phyloP scores from a whole-genome alignment of 2,113 vertebrate species.

The Tetrao urogallus region DNA sequence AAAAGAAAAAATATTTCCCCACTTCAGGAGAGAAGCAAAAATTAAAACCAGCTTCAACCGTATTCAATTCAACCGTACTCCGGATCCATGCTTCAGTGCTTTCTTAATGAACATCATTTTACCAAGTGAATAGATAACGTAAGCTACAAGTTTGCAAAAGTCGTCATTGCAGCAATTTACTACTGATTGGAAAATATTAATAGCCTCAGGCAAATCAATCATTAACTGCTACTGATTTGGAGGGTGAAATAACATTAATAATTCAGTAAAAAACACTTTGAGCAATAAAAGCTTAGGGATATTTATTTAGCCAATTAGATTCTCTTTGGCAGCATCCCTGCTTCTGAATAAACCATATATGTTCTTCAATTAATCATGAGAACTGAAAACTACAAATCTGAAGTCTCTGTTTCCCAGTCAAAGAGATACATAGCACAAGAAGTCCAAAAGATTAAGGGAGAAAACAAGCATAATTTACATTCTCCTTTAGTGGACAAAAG shows the following conservation, averaged over 20 bases:
- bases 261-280: conserved; percentile 60
- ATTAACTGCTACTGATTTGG: conserved; percentile 63
- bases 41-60: not conserved
- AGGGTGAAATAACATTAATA: conserved; percentile 61
- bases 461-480: conserved; percentile 24
- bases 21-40: not conserved
- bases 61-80: not conserved
- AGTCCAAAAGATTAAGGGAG: not conserved
- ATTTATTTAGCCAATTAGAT: conserved; percentile 79
- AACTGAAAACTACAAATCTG: conserved; percentile 52
- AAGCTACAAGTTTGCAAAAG: conserved; percentile 17
- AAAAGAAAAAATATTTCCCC: not conserved
- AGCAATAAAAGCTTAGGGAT: conserved; percentile 63
- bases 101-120: conserved; percentile 9
- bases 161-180: conserved; percentile 47
- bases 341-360: conserved; percentile 58
- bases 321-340: conserved; percentile 43
- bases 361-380: conserved; percentile 68
- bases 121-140: conserved; percentile 9
- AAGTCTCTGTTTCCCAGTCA: not conserved
- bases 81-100: not conserved
- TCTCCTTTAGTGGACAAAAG: conserved; percentile 18
- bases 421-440: not conserved
- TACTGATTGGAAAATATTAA: conserved; percentile 62
- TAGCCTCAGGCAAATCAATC: conserved; percentile 54